Evolutionary conservation across 2,888 invertebrate species (phyloP).

Genomic region (Spisula subtruncata): DNA sequence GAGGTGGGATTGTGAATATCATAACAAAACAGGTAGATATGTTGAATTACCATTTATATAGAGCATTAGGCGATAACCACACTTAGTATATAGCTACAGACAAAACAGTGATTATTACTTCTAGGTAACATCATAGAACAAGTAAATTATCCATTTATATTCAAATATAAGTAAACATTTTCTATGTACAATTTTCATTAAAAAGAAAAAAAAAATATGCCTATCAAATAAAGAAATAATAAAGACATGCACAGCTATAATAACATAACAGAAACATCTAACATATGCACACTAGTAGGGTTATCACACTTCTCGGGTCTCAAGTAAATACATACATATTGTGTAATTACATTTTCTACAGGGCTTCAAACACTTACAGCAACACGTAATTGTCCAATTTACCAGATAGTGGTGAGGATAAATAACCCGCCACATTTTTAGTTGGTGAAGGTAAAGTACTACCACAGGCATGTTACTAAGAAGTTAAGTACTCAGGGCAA

Average conservation of each 20-base stretch:
- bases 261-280: not conserved
- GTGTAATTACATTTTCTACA: not conserved
- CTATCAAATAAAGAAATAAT: not conserved
- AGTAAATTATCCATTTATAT: slow-evolving; percentile 12
- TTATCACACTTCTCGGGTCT: not conserved
- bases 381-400: too few species aligned
- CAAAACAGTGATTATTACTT: not conserved
- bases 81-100: slow-evolving; percentile 15
- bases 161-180: slow-evolving; percentile 22
- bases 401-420: too few species aligned
- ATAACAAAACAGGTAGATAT: too few species aligned
- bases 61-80: not conserved
- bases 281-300: not conserved
- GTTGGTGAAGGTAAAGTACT: too few species aligned
- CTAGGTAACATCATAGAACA: not conserved
- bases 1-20: too few species aligned
- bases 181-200: slow-evolving; percentile 4
- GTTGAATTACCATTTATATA: too few species aligned
- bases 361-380: too few species aligned
- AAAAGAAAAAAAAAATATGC: not conserved
- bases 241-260: slow-evolving; percentile 15
- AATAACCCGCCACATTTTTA: too few species aligned
- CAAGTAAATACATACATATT: not conserved
- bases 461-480: too few species aligned
- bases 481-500: too few species aligned